Conservation (phyloP, 2,113 vertebrate genomes). For the Platichthys stellatus region DNA sequence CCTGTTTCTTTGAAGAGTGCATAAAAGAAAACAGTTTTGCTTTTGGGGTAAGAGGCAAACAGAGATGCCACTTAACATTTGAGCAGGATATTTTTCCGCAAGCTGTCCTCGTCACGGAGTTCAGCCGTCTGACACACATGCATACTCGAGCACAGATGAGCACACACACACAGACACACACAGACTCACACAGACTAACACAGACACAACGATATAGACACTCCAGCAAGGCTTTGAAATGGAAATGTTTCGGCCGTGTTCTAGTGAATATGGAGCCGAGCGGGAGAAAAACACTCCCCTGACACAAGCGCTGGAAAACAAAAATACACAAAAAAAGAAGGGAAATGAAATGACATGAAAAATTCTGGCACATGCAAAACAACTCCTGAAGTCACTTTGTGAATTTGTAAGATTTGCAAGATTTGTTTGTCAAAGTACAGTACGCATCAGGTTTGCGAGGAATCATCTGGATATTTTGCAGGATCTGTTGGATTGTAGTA, state of each 20-base stretch:
- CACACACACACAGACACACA: slow-evolving; percentile 7
- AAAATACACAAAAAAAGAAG: background rate
- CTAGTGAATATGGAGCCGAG: slow-evolving; percentile 1
- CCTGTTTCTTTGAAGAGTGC: slow-evolving; percentile 32
- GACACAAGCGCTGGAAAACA: slow-evolving; percentile 1
- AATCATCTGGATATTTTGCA: no score
- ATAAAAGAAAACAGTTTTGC: slow-evolving; percentile 29
- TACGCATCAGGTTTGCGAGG: background rate
- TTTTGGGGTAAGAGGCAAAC: slow-evolving; percentile 36
- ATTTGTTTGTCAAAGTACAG: no score
- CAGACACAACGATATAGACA: slow-evolving; percentile 6
- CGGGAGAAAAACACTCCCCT: slow-evolving; percentile 3
- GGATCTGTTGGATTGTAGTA: background rate
- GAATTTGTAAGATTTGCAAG: background rate
- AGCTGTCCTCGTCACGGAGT: slow-evolving; percentile 29
- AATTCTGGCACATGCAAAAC: no score
- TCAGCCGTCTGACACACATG: slow-evolving; percentile 17
- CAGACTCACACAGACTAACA: slow-evolving; percentile 1
- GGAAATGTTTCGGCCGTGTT: slow-evolving; percentile 53
- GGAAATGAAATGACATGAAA: background rate
- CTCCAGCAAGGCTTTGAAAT: slow-evolving; percentile 60
- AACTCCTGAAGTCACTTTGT: no score
- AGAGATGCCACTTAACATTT: slow-evolving; percentile 49
- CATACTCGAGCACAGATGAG: slow-evolving; percentile 3
- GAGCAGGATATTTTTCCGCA: slow-evolving; percentile 21